A percentile compares a stretch with the other conserved stretches of the same genome.
These are phyloP conservation scores for Galerucella calmariensis DNA, from an alignment of 2,888 invertebrate genomes.

Conservation along the genomic window DNA sequence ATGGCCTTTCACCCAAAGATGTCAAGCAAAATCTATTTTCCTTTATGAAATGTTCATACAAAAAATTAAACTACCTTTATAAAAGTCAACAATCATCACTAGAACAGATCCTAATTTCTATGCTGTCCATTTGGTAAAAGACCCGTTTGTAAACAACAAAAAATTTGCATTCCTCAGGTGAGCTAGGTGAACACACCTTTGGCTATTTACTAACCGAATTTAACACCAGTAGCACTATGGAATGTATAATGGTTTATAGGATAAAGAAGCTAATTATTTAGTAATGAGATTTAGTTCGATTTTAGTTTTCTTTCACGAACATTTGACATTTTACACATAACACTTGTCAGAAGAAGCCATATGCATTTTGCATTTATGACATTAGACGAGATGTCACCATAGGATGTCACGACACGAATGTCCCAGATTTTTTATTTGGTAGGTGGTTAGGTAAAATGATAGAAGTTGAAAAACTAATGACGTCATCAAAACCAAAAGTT, in stretches of 20 bases:
- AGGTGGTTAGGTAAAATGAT: neutral
- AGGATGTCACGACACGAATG: slow-evolving; percentile 6
- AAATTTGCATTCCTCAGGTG: slow-evolving; percentile 53
- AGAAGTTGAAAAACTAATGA: neutral
- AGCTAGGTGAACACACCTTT: slow-evolving; percentile 39
- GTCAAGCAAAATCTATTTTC: slow-evolving; percentile 18
- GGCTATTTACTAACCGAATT: slow-evolving; percentile 16
- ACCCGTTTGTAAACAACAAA: slow-evolving; percentile 44
- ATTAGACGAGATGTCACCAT: slow-evolving; percentile 8
- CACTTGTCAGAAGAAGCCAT: slow-evolving; percentile 41
- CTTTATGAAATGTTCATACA: slow-evolving; percentile 17
- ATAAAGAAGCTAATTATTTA: slow-evolving; percentile 16
- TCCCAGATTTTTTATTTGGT: neutral
- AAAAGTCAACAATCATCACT: slow-evolving; percentile 22
- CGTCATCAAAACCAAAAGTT: neutral
- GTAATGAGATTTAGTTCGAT: slow-evolving; percentile 17
- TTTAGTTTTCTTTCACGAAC: slow-evolving; percentile 25
- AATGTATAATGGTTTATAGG: slow-evolving; percentile 16
- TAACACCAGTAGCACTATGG: slow-evolving; percentile 1
- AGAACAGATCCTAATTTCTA: slow-evolving; percentile 40
- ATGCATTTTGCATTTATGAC: slow-evolving; percentile 32
- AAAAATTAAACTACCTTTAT: slow-evolving; percentile 18
- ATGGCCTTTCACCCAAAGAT: slow-evolving; percentile 66
- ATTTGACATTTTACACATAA: slow-evolving; percentile 38
- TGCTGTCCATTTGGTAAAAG: slow-evolving; percentile 35